Conservation (phyloP, 2,888 invertebrate species). For the Nephrocerus scutellatus region DNA sequence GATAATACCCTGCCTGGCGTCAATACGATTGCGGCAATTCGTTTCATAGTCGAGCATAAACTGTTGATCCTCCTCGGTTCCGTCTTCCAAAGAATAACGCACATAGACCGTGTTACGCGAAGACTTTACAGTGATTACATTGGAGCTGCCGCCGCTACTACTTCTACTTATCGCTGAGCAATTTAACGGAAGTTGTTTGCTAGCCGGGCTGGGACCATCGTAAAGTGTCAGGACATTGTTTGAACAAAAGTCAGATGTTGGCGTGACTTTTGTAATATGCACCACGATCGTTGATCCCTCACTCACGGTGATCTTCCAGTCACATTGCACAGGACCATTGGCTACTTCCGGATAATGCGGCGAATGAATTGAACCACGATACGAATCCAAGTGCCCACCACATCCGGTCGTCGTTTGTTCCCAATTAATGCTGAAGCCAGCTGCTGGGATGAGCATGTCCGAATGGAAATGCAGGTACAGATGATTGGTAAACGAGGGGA, state of each 20-base stretch:
- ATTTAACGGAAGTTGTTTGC: constrained; percentile 23
- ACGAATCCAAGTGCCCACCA: constrained; percentile 67
- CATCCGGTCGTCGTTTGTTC: constrained; percentile 65
- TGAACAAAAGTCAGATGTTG: constrained; percentile 48
- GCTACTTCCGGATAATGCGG: constrained; percentile 78
- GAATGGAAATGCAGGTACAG: constrained; percentile 69
- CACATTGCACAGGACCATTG: constrained; percentile 64
- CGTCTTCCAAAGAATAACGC: constrained; percentile 28
- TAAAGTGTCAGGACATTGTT: constrained; percentile 50
- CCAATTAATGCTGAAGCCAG: constrained; percentile 69
- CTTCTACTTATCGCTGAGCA: too few species aligned
- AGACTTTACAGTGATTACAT: constrained; percentile 23
- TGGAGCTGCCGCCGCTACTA: background rate
- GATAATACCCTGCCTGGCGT: constrained; percentile 59
- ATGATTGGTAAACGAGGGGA: constrained; percentile 69
- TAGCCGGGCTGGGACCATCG: constrained; percentile 31
- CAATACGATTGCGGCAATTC: constrained; percentile 30
- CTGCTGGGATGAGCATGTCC: constrained; percentile 55
- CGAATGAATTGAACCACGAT: constrained; percentile 69
- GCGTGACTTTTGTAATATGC: constrained; percentile 61
- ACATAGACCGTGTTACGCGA: constrained; percentile 33
- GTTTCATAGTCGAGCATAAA: constrained; percentile 35
- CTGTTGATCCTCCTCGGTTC: constrained; percentile 15
- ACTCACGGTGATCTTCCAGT: constrained; percentile 70
- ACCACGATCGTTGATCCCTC: constrained; percentile 63